Base-by-base conservation (phyloP, 1,140 invertebrate species). In the Neotoxoptera formosana region DNA sequence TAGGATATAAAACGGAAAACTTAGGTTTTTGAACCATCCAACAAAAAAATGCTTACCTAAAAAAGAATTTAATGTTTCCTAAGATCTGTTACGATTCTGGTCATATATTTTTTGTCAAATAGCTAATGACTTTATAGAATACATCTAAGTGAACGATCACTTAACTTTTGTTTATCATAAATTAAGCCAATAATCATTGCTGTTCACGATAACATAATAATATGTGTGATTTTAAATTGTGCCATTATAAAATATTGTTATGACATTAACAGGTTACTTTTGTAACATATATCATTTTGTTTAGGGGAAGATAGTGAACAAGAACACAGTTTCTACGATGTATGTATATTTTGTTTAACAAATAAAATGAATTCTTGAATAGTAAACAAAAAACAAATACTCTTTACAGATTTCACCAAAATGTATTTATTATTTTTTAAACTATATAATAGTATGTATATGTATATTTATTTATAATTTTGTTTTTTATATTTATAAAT, bases 281-380 rank as follows among this genome's bases (percentile, higher is more conserved):
- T 0, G 30, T n/a, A 76, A 88, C n/a, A 51, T 20, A 11, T 48
- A 48, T 51, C 14, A 25, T 89, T 9, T 90, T 90, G 53, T 56
- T 83, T 60, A 93, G 91, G 81, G 14, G 36, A 41, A 25, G 36
- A 47, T 17, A n/a, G 30, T n/a, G 81, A 93, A 30, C 48, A 83
- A 84, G 47, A 84, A 51, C 47, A 34, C 48, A 93, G 91, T 56
- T 23, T 83, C n/a, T 93, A 56, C n/a, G 81, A 93, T n/a, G 81
- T 93, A 84, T 93, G 91, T 56, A 93, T 93, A 86, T 93, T 86
- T 84, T 93, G 91, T 84, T 84, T 93, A 45, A 84, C 91, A 53
- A 93, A 93, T 86, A 86, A 45, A 84, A 51, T 41, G 1, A 84
- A 51, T 81, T 84, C 17, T 48, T 83, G 17, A 92, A 34, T 83